Evolutionary conservation across 1,140 invertebrate genomes (phyloP).

Genomic region (Sycophila sp.): DNA sequence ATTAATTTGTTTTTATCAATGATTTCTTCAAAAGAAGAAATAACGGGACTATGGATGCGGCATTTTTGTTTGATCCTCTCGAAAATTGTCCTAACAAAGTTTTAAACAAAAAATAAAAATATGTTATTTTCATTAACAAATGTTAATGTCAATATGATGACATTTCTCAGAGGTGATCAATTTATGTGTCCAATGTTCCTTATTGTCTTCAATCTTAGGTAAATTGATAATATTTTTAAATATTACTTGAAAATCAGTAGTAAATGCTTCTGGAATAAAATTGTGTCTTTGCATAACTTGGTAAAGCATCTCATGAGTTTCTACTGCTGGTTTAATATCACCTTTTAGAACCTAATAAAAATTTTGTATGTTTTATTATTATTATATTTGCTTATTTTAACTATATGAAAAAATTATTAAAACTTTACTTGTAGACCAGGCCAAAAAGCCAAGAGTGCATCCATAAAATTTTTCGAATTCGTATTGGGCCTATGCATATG

Average conservation of each 20-base stretch:
- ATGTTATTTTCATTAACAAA: not conserved
- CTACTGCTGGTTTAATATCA: constrained; percentile 94
- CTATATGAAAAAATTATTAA: constrained; percentile 23
- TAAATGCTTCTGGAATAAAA: constrained; percentile 98
- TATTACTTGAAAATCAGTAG: constrained; percentile 87
- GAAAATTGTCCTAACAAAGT: not conserved
- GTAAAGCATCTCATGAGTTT: constrained; percentile 97
- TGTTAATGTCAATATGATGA: not conserved
- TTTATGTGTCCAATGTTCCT: constrained; percentile 26
- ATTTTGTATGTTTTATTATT: not conserved
- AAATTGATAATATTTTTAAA: constrained; percentile 29
- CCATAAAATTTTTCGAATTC: constrained; percentile 98
- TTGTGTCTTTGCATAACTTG: constrained; percentile 97
- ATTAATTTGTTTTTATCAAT: constrained; percentile 6
- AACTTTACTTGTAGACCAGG: constrained; percentile 90
- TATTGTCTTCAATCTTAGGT: not conserved
- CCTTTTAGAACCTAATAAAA: constrained; percentile 80
- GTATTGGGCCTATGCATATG: constrained; percentile 97
- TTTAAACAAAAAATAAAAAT: too few species aligned
- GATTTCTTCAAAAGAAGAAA: too few species aligned
- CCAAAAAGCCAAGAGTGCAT: constrained; percentile 97
- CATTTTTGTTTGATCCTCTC: constrained; percentile 27
- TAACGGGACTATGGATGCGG: too few species aligned
- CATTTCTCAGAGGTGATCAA: constrained; percentile 24
- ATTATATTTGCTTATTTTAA: constrained; percentile 1